Conservation (phyloP, 2,797 vertebrate genomes). For the Sebastes miniatus region DNA sequence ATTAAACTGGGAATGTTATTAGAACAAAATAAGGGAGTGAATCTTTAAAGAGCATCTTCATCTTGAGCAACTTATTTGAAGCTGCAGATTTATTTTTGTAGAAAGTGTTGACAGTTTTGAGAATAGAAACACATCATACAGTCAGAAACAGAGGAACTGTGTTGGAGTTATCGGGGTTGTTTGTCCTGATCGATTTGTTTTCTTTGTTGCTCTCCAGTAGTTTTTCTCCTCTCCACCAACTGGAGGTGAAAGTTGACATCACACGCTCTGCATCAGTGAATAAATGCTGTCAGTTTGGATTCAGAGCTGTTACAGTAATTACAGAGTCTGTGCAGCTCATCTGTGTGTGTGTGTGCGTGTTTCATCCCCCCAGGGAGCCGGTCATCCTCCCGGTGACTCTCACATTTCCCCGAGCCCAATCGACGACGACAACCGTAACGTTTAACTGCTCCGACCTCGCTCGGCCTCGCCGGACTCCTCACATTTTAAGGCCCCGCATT, state of each 20-base stretch:
- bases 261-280: neutral
- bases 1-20: too few species aligned
- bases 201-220: neutral
- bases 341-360: neutral
- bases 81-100: too few species aligned
- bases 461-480: neutral
- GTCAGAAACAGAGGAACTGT: too few species aligned
- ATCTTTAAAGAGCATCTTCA: too few species aligned
- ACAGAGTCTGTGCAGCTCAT: neutral
- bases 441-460: neutral
- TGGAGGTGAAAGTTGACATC: neutral
- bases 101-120: too few species aligned
- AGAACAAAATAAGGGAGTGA: too few species aligned
- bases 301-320: neutral
- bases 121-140: fast-evolving
- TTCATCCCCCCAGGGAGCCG: neutral
- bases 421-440: constrained; percentile 29
- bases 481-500: neutral
- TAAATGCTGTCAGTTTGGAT: neutral
- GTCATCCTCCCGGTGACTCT: constrained; percentile 9
- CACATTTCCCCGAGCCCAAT: constrained; percentile 24
- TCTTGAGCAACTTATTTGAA: too few species aligned
- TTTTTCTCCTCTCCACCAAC: neutral
- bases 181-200: neutral
- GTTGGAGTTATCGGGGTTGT: neutral